Percentiles rank a stretch among this genome's conserved stretches.
Conservation (phyloP, 2,797 vertebrate species). For the Cyprinella venusta region DNA sequence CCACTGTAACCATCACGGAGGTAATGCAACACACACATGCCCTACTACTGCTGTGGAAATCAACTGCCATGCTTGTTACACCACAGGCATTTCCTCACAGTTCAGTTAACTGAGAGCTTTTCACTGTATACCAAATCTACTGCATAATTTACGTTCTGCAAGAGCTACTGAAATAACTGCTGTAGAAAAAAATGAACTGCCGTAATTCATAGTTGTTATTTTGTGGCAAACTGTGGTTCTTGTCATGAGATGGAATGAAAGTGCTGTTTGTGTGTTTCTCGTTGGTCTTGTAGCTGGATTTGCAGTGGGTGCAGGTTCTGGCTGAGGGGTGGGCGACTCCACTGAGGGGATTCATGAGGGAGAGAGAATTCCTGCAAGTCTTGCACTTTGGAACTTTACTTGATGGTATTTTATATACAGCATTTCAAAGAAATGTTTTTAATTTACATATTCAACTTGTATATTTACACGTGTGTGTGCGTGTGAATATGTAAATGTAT, state of each 20-base stretch:
- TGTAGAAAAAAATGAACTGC: neutral
- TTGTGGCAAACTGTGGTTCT: neutral
- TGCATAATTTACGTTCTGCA: neutral
- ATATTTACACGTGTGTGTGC: too few species aligned
- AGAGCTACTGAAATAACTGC: neutral
- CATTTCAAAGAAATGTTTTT: too few species aligned
- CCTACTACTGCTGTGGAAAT: slow-evolving; percentile 18
- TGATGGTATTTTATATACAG: slow-evolving; percentile 72
- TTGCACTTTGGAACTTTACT: slow-evolving; percentile 91
- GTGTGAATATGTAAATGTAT: too few species aligned
- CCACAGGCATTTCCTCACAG: slow-evolving; percentile 6
- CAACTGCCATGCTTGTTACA: neutral
- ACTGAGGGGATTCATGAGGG: slow-evolving; percentile 95
- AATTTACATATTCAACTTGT: too few species aligned
- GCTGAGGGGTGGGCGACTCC: slow-evolving; percentile 97
- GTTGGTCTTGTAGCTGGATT: slow-evolving; percentile 85
- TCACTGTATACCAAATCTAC: neutral
- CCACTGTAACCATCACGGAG: slow-evolving; percentile 87
- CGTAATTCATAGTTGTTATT: neutral
- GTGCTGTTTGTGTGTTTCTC: neutral
- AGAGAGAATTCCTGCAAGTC: slow-evolving; percentile 92
- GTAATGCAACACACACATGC: slow-evolving; percentile 42
- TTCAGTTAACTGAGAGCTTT: slow-evolving; percentile 37
- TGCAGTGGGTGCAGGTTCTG: slow-evolving; percentile 97
- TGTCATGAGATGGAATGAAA: neutral